Percentiles rank a stretch among this genome's conserved stretches.
phyloP scores from a whole-genome alignment of 2,113 vertebrate genomes.

The Oncorhynchus gorbuscha region DNA sequence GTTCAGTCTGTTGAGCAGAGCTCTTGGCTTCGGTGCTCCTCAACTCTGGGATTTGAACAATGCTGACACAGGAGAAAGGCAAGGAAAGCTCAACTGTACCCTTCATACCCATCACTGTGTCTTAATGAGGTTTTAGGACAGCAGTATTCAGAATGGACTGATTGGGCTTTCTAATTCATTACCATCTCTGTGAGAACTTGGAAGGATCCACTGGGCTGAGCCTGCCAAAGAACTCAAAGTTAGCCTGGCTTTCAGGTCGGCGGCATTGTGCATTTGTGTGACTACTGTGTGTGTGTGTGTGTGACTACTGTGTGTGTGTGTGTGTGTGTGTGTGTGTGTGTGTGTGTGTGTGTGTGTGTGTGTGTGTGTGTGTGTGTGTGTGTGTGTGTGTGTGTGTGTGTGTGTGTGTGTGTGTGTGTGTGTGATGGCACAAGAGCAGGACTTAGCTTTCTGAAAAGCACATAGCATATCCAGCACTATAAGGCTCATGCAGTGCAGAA shows the following conservation, averaged over 20 bases:
- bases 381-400: not conserved
- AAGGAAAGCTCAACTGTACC: slow-evolving; percentile 20
- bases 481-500: not conserved
- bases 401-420: not conserved
- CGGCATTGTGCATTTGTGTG: not conserved
- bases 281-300: not conserved
- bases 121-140: too few species aligned
- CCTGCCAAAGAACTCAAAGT: not conserved
- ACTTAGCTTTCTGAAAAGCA: not conserved
- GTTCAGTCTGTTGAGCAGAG: slow-evolving; percentile 48
- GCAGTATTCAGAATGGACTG: slow-evolving; percentile 21
- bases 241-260: not conserved
- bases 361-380: not conserved
- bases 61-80: slow-evolving; percentile 20
- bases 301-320: not conserved
- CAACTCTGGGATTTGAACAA: slow-evolving; percentile 59
- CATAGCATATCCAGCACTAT: not conserved
- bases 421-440: not conserved
- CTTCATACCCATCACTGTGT: too few species aligned
- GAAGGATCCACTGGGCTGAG: not conserved
- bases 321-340: not conserved
- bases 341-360: not conserved
- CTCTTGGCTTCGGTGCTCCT: slow-evolving; percentile 59
- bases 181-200: not conserved
- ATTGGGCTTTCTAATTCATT: not conserved